Conservation (phyloP, 2,888 invertebrate genomes). For the Acanthosepion pharaonis region DNA sequence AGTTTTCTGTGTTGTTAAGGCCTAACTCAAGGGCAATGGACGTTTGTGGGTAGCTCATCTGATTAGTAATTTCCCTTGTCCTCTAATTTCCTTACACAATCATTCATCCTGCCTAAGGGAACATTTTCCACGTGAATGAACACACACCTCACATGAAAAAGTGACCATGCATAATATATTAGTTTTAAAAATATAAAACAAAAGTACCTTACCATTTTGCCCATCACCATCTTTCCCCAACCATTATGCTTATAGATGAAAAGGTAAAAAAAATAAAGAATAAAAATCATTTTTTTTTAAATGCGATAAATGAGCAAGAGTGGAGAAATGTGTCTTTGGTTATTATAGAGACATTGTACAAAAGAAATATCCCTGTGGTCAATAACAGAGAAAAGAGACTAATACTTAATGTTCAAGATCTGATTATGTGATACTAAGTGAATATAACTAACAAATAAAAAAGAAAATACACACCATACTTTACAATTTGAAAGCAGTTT, state of each 20-base stretch:
- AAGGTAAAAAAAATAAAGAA: background rate
- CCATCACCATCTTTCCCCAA: background rate
- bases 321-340: background rate
- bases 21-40: background rate
- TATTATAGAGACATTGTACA: background rate
- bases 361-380: background rate
- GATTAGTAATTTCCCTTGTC: background rate
- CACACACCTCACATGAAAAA: conserved; percentile 14
- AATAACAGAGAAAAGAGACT: background rate
- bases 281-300: background rate
- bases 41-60: background rate
- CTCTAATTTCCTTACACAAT: background rate
- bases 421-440: too few species aligned
- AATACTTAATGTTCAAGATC: background rate
- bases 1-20: background rate
- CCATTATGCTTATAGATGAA: background rate
- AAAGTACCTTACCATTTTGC: background rate
- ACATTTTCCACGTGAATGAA: conserved; percentile 17
- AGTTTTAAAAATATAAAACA: background rate
- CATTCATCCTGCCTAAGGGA: background rate
- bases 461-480: too few species aligned
- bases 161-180: conserved; percentile 11
- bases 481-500: too few species aligned
- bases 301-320: background rate
- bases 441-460: too few species aligned